Evolutionary conservation across 2,888 invertebrate genomes (phyloP), one percentile per base, ranked within the genome.

Genomic region (Idaea dimidiata): DNA sequence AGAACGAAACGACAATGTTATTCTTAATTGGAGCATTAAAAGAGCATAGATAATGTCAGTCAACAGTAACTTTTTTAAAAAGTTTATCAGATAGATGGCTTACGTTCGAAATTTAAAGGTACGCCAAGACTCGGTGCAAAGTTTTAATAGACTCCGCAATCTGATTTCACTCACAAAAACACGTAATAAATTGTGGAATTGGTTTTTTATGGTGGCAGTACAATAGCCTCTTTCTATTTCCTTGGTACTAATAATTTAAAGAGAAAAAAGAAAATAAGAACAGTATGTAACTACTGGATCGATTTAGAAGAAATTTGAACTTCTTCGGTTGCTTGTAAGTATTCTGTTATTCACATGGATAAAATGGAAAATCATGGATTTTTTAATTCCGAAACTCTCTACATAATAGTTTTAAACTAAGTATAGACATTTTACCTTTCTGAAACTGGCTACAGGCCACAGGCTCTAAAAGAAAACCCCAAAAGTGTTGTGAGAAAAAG

Each of bases 1-100:
- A 76, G 74, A 84, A 87, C 76, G 83, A 78, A 84, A 84, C 79
- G 78, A 83, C 79, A 82, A 79, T 88, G 86, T 86, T 84, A 83
- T 87, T 88, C 87, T 85, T 89, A 91, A 91, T 91, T 91, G 90
- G 82, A 83, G 91, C 87, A 89, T 92, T 92, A 91, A 88, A 88
- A 79, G 86, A 72, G 76, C 86, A 85, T 80, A 87, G 91, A 91
- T 91, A 91, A 90, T 85, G 89, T 86, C 90, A 83, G 81, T 84
- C 80, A 74, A 76, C 72, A 81, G 78, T 81, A 82, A 84, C 79
- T 78, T 80, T 86, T 83, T 86, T 83, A 79, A 66, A 72, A 63
- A 76, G 72, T 81, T 88, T 88, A 91, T 91, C 91, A 79, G 91
- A 90, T 90, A 79, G 91, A 90, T 90, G 89, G 89, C 89, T 91